Evolutionary conservation across 1,140 invertebrate species (phyloP).

Genomic region (Drosophila bifasciata): DNA sequence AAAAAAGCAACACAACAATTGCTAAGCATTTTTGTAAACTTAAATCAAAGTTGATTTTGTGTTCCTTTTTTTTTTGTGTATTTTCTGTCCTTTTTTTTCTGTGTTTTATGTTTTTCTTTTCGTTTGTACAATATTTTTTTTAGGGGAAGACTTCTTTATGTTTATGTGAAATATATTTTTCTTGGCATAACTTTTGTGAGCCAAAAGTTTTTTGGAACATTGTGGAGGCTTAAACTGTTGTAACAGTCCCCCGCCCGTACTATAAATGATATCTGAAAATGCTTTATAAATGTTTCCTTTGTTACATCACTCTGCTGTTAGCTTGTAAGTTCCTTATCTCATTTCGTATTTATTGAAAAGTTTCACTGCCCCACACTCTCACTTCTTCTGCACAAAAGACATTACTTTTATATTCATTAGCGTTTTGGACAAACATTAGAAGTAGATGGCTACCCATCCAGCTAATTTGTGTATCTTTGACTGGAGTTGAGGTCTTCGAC

Average conservation of each 20-base stretch:
- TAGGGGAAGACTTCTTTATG: conserved; percentile 19
- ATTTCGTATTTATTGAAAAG: conserved; percentile 22
- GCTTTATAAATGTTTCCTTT: conserved; percentile 25
- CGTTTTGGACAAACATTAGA: conserved; percentile 20
- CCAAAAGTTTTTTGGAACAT: conserved; percentile 1
- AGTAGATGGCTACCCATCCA: neutral
- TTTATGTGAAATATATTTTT: conserved; percentile 66
- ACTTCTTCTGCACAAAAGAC: neutral
- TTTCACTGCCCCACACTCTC: neutral
- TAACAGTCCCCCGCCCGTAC: conserved; percentile 14
- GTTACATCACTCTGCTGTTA: conserved; percentile 11
- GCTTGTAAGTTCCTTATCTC: conserved; percentile 11
- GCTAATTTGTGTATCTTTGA: conserved; percentile 32
- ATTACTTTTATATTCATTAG: conserved; percentile 21
- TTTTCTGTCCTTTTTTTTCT: conserved; percentile 48
- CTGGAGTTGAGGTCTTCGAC: conserved; percentile 7
- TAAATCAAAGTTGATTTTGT: conserved; percentile 82
- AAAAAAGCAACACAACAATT: conserved; percentile 71
- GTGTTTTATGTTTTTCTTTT: conserved; percentile 35
- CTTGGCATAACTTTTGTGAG: conserved; percentile 60
- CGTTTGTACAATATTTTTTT: conserved; percentile 32
- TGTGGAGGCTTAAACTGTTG: conserved; percentile 16
- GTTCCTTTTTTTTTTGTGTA: conserved; percentile 38
- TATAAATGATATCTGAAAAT: conserved; percentile 2
- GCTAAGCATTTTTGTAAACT: conserved; percentile 82